These are phyloP conservation scores for Myzus persicae DNA, from an alignment of 1,140 invertebrate species.

Conservation along the genomic window DNA sequence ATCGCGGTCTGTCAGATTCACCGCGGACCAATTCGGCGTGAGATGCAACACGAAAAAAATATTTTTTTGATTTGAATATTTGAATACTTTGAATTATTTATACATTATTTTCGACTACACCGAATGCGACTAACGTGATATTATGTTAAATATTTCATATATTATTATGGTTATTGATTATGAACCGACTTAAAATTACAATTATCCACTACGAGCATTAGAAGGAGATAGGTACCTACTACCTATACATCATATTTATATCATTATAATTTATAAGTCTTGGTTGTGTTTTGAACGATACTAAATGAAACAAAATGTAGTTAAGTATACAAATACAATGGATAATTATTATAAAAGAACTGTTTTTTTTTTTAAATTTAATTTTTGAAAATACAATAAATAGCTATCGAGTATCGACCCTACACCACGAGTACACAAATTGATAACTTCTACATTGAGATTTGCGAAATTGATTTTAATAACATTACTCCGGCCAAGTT, in stretches of 20 bases:
- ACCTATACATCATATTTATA: background rate
- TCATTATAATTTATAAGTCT: background rate
- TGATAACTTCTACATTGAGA: background rate
- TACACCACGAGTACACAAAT: background rate
- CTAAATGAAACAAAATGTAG: background rate
- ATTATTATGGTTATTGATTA: background rate
- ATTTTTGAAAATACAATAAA: background rate
- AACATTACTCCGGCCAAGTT: background rate
- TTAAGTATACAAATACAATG: background rate
- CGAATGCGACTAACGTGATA: background rate
- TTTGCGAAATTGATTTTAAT: background rate
- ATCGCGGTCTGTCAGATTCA: background rate
- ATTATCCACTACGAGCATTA: background rate
- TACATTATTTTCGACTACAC: background rate
- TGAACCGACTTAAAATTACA: background rate
- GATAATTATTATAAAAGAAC: background rate
- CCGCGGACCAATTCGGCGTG: background rate
- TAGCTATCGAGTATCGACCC: background rate
- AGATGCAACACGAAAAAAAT: background rate
- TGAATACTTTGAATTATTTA: background rate
- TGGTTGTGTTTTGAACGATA: background rate
- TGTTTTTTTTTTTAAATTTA: background rate
- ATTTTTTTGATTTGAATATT: background rate
- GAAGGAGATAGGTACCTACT: no score
- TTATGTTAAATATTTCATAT: background rate